Evolutionary conservation across 2,888 invertebrate genomes (phyloP), one percentile per base, ranked within the genome.

Genomic region (Volucella inanis): DNA sequence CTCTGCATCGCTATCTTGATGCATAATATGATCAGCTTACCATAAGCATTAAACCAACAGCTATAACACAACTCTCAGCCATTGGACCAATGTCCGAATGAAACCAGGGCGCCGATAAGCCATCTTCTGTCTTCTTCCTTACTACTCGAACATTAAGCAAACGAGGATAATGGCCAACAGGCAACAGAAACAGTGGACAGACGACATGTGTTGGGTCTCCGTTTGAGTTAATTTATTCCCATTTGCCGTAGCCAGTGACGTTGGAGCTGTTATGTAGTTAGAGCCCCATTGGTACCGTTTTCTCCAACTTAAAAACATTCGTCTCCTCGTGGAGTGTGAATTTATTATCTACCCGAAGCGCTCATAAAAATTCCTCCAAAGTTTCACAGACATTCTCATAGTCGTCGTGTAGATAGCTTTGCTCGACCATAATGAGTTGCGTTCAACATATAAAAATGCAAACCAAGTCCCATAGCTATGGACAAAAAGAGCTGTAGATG

Each of bases 181-280:
- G 68, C 80, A 80, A 85, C 76, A 85, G 31, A 31, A 31, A 31
- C 31, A 31, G 31, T 6, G 6, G 81, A 85, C 81, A 81, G 67
- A 72, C 80, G 84, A 85, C 76, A 85, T 81, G 72, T 80, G 84
- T 85, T 76, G 85, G 75, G 31, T 31, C 31, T 64, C 80, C 57
- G 67, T 62, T 76, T 14, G 50, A 77, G 77, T 77, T 85, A 85
- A 85, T 85, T 85, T 81, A 85, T 85, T 85, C 85, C 76, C 71
- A 61, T 81, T 77, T 80, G 80, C 43, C 31, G 12, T 18, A 61
- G 14, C 57, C 52, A 64, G 61, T 54, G 50, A 55, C 55, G n/a
- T 15, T 38, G 45, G 59, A 38, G 47, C 57, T 39, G 57, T 57
- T 65, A 41, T 41, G 38, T 38, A 45, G 31, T 45, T 41, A n/a